Conservation (phyloP, 37 sponge, comb jelly and placozoan genomes). For the Lycopodina hypogea region DNA sequence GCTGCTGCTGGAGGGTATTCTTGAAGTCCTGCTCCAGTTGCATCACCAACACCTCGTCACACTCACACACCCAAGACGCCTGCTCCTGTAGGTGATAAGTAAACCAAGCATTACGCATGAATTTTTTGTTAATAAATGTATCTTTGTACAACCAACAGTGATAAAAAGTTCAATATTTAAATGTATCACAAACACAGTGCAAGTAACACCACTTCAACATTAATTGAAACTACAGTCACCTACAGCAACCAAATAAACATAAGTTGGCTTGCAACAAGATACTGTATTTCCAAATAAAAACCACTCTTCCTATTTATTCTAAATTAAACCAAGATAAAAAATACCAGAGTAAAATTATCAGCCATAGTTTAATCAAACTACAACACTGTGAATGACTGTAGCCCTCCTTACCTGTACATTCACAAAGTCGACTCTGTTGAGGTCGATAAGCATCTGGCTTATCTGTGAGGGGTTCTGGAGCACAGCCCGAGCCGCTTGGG, state of each 20-base stretch:
- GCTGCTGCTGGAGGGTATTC: constrained; percentile 86
- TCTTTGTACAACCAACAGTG: neutral
- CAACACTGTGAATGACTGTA: too few relatives aligned
- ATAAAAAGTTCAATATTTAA: too few relatives aligned
- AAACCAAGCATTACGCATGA: neutral
- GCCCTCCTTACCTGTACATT: constrained; percentile 93
- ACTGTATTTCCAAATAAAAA: too few relatives aligned
- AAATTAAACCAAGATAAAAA: too few relatives aligned
- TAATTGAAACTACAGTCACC: too few relatives aligned
- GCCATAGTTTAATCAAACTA: too few relatives aligned
- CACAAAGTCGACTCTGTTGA: constrained; percentile 94
- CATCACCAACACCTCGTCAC: constrained; percentile 85
- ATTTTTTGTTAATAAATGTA: neutral
- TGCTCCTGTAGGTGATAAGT: constrained; percentile 74
- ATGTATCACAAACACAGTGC: too few relatives aligned
- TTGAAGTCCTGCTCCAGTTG: constrained; percentile 92
- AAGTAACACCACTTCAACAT: too few relatives aligned
- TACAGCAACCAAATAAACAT: too few relatives aligned
- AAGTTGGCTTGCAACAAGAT: too few relatives aligned
- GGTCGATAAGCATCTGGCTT: constrained; percentile 91
- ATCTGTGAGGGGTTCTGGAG: constrained; percentile 95
- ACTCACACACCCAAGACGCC: constrained; percentile 99
- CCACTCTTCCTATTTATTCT: too few relatives aligned
- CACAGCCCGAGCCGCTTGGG: constrained; percentile 97
- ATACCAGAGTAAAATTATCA: too few relatives aligned